These are phyloP conservation scores for Myotis daubentonii DNA, from an alignment of 2,797 vertebrate genomes.

Conservation along the genomic window DNA sequence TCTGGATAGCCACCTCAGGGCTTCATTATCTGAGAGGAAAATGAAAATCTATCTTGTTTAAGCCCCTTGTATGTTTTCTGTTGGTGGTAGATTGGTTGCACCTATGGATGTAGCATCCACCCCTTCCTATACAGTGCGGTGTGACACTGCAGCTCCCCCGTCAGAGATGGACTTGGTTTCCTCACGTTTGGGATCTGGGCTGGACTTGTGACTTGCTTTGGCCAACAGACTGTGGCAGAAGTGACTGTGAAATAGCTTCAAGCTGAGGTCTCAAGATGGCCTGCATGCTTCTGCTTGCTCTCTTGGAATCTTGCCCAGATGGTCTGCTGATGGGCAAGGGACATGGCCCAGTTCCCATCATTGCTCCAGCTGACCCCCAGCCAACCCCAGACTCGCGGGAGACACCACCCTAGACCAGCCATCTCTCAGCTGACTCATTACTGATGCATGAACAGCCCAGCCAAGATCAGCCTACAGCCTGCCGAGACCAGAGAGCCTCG, in stretches of 20 bases:
- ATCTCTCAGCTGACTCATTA: neutral
- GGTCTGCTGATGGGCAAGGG: neutral
- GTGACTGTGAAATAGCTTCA: neutral
- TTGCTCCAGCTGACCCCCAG: neutral
- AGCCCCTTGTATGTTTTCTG: neutral
- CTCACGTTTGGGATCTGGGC: neutral
- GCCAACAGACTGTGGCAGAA: neutral
- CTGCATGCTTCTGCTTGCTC: neutral
- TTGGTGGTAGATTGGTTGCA: neutral
- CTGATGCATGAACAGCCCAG: neutral
- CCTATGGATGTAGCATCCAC: neutral
- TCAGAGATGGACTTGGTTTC: neutral
- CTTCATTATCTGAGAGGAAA: neutral
- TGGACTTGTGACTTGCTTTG: neutral
- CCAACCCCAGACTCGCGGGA: neutral
- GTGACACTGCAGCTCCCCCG: neutral
- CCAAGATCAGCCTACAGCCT: neutral
- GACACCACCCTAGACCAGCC: neutral
- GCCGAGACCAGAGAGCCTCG: neutral
- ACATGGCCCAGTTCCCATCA: neutral
- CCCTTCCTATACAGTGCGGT: neutral
- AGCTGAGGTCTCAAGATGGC: neutral
- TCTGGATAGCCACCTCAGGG: neutral
- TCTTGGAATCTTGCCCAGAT: neutral
- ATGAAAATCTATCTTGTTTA: neutral